These are phyloP conservation scores for Lepidurus couesii DNA, from an alignment of 1,140 invertebrate genomes.

Conservation along the genomic window DNA sequence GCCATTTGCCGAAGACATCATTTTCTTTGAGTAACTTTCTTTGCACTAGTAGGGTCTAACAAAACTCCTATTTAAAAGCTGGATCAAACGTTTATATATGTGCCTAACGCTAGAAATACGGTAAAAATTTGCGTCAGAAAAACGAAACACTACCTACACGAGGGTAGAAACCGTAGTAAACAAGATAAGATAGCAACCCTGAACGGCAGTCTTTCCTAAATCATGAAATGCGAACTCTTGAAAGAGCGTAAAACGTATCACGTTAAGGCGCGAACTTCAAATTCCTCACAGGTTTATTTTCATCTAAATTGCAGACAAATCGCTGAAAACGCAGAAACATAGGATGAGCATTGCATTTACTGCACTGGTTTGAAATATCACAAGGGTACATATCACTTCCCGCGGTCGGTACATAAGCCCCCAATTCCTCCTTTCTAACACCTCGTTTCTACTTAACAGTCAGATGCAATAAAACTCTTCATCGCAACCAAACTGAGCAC, in stretches of 20 bases:
- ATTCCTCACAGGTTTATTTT: no score
- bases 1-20: neutral
- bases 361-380: constrained; percentile 22
- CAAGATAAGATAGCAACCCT: neutral
- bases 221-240: neutral
- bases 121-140: neutral
- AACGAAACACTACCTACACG: neutral
- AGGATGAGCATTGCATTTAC: constrained; percentile 18
- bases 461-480: neutral
- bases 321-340: no score
- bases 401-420: neutral
- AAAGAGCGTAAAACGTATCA: no score
- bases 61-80: no score
- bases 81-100: no score
- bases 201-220: neutral
- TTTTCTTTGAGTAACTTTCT: neutral
- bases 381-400: constrained; percentile 18
- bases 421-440: neutral
- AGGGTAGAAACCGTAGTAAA: neutral
- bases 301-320: no score
- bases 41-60: no score
- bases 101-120: neutral
- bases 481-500: neutral
- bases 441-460: neutral
- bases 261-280: no score